Evolutionary conservation across 2,113 vertebrate genomes (phyloP).

Genomic region (Narcine bancroftii): DNA sequence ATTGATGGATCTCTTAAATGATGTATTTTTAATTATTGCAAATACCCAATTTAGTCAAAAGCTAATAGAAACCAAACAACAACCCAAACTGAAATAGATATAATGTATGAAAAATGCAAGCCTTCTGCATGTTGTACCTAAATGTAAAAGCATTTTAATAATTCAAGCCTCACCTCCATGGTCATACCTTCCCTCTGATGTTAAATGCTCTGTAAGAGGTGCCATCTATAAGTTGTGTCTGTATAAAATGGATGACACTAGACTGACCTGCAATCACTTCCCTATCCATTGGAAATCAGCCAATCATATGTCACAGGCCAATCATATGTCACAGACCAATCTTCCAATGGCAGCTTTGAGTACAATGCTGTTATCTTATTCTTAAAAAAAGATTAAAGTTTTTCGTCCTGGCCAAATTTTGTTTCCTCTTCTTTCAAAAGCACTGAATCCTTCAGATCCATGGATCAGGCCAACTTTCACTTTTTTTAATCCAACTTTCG

Average conservation of each 20-base stretch:
- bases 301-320: not conserved
- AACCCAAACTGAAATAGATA: too few relatives aligned
- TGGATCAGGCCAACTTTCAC: not conserved
- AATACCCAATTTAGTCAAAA: too few relatives aligned
- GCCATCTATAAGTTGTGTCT: not conserved
- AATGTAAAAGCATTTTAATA: not conserved
- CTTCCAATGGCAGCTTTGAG: not conserved
- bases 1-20: too few relatives aligned
- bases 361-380: not conserved
- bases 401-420: not conserved
- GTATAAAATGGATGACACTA: not conserved
- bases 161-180: not conserved
- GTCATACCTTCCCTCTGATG: not conserved
- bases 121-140: not conserved
- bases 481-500: not conserved
- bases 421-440: not conserved
- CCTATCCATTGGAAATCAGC: not conserved
- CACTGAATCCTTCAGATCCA: not conserved
- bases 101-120: too few relatives aligned
- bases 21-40: too few relatives aligned
- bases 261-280: not conserved
- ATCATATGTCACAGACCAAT: not conserved
- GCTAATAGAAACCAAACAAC: too few relatives aligned
- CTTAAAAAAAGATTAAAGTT: not conserved
- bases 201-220: not conserved